Evolutionary conservation across 2,797 vertebrate species (phyloP), one percentile per base, ranked within the genome.

Genomic region (Simalia tracyae): DNA sequence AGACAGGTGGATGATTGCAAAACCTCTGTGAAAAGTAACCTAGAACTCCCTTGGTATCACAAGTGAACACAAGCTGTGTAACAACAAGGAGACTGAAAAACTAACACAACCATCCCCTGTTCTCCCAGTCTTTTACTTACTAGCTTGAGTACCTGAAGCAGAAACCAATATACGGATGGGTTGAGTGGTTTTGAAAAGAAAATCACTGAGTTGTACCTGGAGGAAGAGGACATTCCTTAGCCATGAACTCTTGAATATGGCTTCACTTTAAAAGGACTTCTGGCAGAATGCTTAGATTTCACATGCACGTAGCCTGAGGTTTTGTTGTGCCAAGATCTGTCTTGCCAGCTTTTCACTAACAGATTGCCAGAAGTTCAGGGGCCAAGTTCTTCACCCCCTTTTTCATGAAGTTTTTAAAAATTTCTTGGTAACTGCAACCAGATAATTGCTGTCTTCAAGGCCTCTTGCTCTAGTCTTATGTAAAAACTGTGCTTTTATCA

Each of bases 391-490:
- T 92, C 90, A 91, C 50, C 91, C 94, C 88, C 64, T 63, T 42
- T 94, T 95, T 91, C 92, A 95, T 89, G 87, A 91, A 84, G 84
- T 90, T 91, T 15, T 72, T 72, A 76, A 76, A 2, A 42, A 76
- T 36, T 22, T 36, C 31, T 36, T 19, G 5, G 31, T 46, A 50
- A 86, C 54, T 95, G 95, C 94, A 95, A 84, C 89, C 89, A 57
- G 89, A 92, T 93, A 95, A 93, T 3, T 93, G 95, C 93, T 95
- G 88, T 94, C 92, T 11, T 68, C 81, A 86, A 93, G 86, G 60
- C 64, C 94, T 93, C 93, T 92, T 81, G 92, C 93, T 81, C 85
- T 90, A 36, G 64, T 93, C 94, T 95, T 93, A 87, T 90, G 88
- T 61, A 91, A 94, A 90, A 81, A 42, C 50, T 19, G 88, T 0